Conservation (phyloP, 1,140 invertebrate species). For the Scaptodrosophila lebanonensis region DNA sequence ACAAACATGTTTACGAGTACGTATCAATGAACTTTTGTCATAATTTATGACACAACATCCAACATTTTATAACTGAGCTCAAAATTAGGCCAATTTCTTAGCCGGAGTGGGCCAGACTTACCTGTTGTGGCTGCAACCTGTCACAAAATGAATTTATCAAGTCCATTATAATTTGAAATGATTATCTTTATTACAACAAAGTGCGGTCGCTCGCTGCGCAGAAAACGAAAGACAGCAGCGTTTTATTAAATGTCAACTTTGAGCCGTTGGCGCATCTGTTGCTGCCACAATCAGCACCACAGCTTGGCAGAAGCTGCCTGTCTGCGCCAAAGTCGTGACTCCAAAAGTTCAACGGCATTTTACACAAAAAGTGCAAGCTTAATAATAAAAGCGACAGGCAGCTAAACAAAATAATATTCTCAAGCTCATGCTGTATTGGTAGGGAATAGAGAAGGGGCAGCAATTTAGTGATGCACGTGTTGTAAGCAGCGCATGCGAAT, state of each 20-base stretch:
- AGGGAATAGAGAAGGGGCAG: too few relatives aligned
- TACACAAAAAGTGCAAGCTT: conserved; percentile 67
- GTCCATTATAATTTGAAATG: conserved; percentile 62
- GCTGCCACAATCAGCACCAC: conserved; percentile 8
- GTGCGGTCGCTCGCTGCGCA: conserved; percentile 19
- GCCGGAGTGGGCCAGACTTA: too few relatives aligned
- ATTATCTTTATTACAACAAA: conserved; percentile 62
- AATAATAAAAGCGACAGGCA: conserved; percentile 26
- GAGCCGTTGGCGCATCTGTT: conserved; percentile 43
- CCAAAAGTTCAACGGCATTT: conserved; percentile 72
- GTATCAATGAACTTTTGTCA: conserved; percentile 48
- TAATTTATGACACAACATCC: neutral
- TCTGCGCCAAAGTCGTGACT: conserved; percentile 55
- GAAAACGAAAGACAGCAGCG: conserved; percentile 5
- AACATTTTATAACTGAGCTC: too few relatives aligned
- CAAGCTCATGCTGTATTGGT: too few relatives aligned
- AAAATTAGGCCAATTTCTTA: conserved; percentile 19
- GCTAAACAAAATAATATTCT: conserved; percentile 48
- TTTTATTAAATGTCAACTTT: conserved; percentile 72
- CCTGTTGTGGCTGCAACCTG: conserved; percentile 47
- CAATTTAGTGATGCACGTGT: conserved; percentile 65
- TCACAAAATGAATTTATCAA: conserved; percentile 67
- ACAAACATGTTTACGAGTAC: conserved; percentile 22
- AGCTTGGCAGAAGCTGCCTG: conserved; percentile 1
- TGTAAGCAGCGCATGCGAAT: conserved; percentile 19